Base-by-base conservation (phyloP, 2,113 vertebrate genomes). In the Agelaius tricolor region DNA sequence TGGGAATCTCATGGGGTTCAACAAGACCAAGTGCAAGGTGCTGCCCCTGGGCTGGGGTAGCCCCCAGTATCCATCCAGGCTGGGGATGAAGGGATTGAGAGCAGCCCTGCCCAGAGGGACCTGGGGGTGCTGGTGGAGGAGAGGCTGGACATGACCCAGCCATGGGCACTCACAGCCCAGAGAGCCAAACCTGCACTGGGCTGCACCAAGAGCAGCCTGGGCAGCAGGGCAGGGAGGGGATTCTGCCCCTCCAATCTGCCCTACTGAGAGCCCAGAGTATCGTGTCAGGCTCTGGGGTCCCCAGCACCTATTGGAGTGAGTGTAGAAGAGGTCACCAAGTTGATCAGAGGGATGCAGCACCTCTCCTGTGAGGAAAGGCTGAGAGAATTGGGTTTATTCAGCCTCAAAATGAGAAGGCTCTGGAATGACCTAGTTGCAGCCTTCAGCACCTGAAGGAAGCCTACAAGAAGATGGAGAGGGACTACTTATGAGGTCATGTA, bases 11-110 rank as follows among this genome's bases (percentile, higher is more conserved):
- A 43, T 33, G 22, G 23, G 12, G 22, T 20, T 73, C n/a, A 58
- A 66, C 3, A 58, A 43, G 43, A 35, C 3, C 14, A 58, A 52
- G 67, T 8, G 2, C 27, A 46, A 30, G 44, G 44, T 28, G 27
- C 15, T 74, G 13, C 28, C 5, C 5, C 44, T 66, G 59, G 27
- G 22, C 16, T 27, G 24, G 37, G 13, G 18, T 1, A 33, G 6
- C 1, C 2, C 4, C 49, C 18, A 22, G 58, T 17, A 4, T 39
- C 27, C 3, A 8, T 1, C 11, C 33, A 52, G 61, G 44, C 37
- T 59, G 37, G 7, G 27, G 15, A 59, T 52, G 44, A 52, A 46
- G 1, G 3, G 23, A 26, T n/a, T 0, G 0, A 3, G 54, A 46
- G 15, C 61, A 75, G 39, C 46, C 20, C 28, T 68, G 46, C 13